A percentile compares a stretch with the other conserved stretches of the same genome.
These are phyloP conservation scores for Acronicta aceris DNA, from an alignment of 2,888 invertebrate genomes.

Conservation along the genomic window DNA sequence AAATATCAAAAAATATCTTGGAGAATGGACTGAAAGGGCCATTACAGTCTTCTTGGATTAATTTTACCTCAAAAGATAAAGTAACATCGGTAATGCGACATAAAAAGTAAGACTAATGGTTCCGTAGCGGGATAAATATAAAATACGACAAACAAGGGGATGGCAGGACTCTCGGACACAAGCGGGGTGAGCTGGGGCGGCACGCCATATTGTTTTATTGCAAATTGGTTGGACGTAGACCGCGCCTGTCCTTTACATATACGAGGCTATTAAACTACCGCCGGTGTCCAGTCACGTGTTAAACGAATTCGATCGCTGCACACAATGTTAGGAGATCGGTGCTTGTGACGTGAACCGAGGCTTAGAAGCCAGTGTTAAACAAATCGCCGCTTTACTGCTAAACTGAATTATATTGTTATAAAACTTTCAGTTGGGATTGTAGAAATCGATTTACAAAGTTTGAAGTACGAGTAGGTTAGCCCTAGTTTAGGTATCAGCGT, in stretches of 20 bases:
- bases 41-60: constrained; percentile 63
- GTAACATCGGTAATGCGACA: constrained; percentile 70
- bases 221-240: constrained; percentile 88
- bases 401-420: constrained; percentile 51
- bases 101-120: constrained; percentile 76
- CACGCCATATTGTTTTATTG: constrained; percentile 88
- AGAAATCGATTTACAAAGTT: too few species aligned
- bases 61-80: constrained; percentile 65
- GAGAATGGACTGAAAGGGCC: constrained; percentile 55
- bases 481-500: too few species aligned
- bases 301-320: constrained; percentile 87
- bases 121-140: constrained; percentile 73
- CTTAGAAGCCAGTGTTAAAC: constrained; percentile 63
- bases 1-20: constrained; percentile 38
- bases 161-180: constrained; percentile 67
- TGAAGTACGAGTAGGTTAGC: constrained; percentile 7
- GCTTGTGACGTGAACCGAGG: constrained; percentile 68
- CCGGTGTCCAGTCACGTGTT: constrained; percentile 86
- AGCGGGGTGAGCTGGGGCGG: constrained; percentile 71
- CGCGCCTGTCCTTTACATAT: constrained; percentile 88
- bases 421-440: constrained; percentile 33
- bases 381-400: constrained; percentile 55
- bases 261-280: constrained; percentile 87
- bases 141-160: constrained; percentile 71
- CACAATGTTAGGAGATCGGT: constrained; percentile 75